A percentile compares a stretch with the other conserved stretches of the same genome.
These are phyloP conservation scores for Tribolium castaneum DNA, from an alignment of 1,140 invertebrate genomes.

Conservation along the genomic window DNA sequence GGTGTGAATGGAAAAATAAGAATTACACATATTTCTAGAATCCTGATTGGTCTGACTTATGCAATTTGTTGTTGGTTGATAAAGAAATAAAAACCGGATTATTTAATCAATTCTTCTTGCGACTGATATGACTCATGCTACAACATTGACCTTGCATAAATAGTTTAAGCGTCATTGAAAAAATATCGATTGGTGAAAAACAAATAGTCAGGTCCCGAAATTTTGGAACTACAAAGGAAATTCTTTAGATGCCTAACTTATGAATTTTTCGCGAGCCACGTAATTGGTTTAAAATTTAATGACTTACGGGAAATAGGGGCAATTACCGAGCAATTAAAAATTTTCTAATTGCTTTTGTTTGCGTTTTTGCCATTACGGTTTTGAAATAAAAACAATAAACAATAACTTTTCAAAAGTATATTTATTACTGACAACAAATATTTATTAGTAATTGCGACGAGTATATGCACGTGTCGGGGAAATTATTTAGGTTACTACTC, in stretches of 20 bases:
- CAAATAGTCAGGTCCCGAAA: not conserved
- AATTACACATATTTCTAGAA: not conserved
- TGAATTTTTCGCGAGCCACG: too few species aligned
- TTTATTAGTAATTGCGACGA: not conserved
- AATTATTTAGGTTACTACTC: too few species aligned
- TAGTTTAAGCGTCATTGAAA: not conserved
- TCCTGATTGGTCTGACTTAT: not conserved
- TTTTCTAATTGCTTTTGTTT: not conserved
- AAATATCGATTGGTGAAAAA: not conserved
- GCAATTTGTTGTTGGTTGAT: not conserved
- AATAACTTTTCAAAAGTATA: not conserved
- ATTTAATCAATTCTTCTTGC: not conserved
- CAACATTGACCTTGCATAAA: conserved; percentile 17
- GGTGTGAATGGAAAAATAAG: not conserved
- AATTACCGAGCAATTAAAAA: not conserved
- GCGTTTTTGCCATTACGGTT: not conserved
- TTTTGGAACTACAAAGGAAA: too few species aligned
- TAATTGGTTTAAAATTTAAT: too few species aligned
- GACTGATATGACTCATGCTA: conserved; percentile 6
- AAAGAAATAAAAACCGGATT: not conserved
- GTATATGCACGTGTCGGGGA: too few species aligned
- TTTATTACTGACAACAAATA: not conserved
- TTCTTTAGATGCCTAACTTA: too few species aligned
- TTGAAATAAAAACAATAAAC: not conserved
- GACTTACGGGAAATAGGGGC: too few species aligned